These are phyloP conservation scores for Bos taurus DNA, from an alignment of 2,113 vertebrate genomes.

Conservation along the genomic window DNA sequence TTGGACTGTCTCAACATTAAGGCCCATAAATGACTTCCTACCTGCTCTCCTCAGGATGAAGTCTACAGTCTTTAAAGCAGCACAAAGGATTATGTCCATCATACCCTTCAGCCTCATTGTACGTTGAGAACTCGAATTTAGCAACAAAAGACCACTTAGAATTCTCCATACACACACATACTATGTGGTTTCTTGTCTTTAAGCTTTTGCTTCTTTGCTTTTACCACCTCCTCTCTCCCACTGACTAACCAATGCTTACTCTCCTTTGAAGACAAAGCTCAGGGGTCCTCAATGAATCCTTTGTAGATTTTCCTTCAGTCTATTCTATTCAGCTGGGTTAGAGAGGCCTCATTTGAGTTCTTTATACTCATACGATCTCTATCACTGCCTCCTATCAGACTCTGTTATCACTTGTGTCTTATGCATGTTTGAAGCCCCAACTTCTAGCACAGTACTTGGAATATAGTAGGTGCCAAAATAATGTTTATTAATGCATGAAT, in stretches of 20 bases:
- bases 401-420: not conserved
- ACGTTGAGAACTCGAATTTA: not conserved
- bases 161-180: not conserved
- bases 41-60: not conserved
- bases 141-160: not conserved
- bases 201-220: not conserved
- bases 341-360: not conserved
- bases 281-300: not conserved
- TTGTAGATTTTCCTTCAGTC: not conserved
- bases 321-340: not conserved
- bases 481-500: not conserved
- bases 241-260: not conserved
- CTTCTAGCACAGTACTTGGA: not conserved
- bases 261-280: not conserved
- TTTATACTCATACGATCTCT: not conserved
- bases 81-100: not conserved
- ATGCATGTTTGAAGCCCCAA: not conserved
- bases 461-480: not conserved
- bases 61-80: not conserved
- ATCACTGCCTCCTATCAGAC: not conserved
- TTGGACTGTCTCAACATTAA: not conserved
- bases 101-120: not conserved
- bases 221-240: not conserved
- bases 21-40: not conserved
- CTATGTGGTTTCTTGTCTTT: not conserved